phyloP scores from a whole-genome alignment of 2,113 vertebrate genomes.

The Prochilodus magdalenae region DNA sequence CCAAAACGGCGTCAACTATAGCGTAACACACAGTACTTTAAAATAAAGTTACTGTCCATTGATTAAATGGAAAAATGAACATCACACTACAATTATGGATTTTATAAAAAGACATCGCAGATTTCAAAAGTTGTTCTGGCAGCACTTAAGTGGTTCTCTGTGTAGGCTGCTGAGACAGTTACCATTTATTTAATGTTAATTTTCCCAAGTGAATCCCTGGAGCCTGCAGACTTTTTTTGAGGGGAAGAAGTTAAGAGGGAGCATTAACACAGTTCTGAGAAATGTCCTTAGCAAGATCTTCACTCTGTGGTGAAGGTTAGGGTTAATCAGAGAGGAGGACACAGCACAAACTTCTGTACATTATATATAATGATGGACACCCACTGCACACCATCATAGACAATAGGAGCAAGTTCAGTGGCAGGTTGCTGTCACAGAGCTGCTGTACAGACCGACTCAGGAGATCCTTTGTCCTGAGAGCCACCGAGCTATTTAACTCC shows the following conservation, averaged over 20 bases:
- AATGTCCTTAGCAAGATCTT: too few species aligned
- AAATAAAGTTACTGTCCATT: not conserved
- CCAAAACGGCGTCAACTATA: constrained; percentile 3
- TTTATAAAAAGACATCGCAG: not conserved
- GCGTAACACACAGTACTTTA: not conserved
- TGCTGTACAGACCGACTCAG: too few species aligned
- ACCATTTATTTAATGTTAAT: not conserved
- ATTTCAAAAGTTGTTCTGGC: not conserved
- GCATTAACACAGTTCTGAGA: too few species aligned
- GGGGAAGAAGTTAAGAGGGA: not conserved
- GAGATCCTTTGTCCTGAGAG: too few species aligned
- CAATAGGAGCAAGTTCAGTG: too few species aligned
- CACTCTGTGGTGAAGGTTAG: too few species aligned
- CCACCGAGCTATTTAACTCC: too few species aligned
- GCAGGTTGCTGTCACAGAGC: too few species aligned
- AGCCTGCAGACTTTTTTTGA: not conserved
- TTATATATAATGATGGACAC: too few species aligned
- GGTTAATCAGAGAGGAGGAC: too few species aligned
- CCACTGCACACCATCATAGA: too few species aligned
- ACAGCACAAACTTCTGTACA: too few species aligned
- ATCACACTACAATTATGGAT: not conserved
- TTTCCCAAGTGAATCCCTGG: not conserved
- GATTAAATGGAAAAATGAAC: not conserved
- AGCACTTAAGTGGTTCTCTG: not conserved
- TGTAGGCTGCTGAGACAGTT: not conserved